phyloP scores from a whole-genome alignment of 2,797 vertebrate species.

The Halcyon badia region DNA sequence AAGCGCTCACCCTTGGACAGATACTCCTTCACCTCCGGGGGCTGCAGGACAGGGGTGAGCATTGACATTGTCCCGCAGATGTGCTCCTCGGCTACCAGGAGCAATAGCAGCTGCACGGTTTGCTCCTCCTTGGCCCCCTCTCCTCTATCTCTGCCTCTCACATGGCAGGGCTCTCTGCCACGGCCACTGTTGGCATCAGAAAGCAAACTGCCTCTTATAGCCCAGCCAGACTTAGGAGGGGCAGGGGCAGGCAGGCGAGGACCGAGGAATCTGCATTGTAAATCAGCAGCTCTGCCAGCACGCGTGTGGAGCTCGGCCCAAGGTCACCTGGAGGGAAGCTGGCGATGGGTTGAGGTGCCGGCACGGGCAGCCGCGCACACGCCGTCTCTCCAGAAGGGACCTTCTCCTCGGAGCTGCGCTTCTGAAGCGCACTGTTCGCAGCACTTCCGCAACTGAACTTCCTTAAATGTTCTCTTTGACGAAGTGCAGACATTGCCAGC shows the following conservation, averaged over 20 bases:
- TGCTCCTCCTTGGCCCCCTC: constrained; percentile 1
- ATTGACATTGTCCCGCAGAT: constrained; percentile 84
- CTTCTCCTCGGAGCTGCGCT: background rate
- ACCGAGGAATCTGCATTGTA: constrained; percentile 79
- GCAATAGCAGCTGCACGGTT: background rate
- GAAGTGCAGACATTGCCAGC: constrained; percentile 47
- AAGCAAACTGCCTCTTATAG: constrained; percentile 68
- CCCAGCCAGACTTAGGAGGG: constrained; percentile 26
- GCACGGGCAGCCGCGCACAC: background rate
- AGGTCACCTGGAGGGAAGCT: background rate
- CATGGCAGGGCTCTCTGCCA: constrained; percentile 67
- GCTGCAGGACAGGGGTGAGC: constrained; percentile 84
- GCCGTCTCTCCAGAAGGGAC: background rate
- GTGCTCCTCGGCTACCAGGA: background rate
- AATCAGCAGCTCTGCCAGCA: constrained; percentile 65
- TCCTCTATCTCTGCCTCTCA: constrained; percentile 73
- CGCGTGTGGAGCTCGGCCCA: background rate
- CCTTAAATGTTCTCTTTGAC: constrained; percentile 63
- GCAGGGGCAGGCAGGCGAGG: constrained; percentile 36
- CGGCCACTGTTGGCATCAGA: constrained; percentile 41
- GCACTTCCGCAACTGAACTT: constrained; percentile 7
- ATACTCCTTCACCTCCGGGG: constrained; percentile 89
- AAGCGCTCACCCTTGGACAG: constrained; percentile 93
- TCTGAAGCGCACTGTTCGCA: too few relatives aligned
- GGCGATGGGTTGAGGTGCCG: background rate